phyloP scores from a whole-genome alignment of 2,797 vertebrate species.

The Alosa sapidissima region DNA sequence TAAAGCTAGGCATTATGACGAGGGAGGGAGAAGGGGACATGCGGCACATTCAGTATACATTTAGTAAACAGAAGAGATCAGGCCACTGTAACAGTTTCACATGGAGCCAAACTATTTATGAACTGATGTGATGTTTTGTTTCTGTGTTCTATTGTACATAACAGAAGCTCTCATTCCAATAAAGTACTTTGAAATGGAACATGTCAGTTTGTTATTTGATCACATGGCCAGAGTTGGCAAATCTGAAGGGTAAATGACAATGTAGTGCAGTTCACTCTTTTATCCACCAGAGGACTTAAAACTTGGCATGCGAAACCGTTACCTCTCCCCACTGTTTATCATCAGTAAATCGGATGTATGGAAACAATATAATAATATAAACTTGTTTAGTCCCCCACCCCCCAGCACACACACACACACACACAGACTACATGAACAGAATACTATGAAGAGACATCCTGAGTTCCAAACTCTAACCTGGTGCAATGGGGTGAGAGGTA shows the following conservation, averaged over 20 bases:
- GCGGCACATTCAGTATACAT: slow-evolving; percentile 37
- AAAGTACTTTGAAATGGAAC: slow-evolving; percentile 53
- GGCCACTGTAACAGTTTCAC: slow-evolving; percentile 38
- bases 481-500: neutral
- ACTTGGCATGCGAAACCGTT: neutral
- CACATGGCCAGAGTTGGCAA: neutral
- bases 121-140: slow-evolving; percentile 68
- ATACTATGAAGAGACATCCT: neutral
- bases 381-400: neutral
- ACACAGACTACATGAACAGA: neutral
- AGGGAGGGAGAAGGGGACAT: slow-evolving; percentile 27
- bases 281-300: neutral
- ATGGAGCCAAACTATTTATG: slow-evolving; percentile 71
- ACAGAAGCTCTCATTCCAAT: slow-evolving; percentile 72
- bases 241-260: neutral
- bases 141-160: slow-evolving; percentile 78
- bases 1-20: slow-evolving; percentile 21
- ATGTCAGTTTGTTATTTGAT: neutral
- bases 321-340: neutral
- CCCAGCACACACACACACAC: neutral
- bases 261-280: neutral
- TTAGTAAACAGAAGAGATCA: slow-evolving; percentile 21
- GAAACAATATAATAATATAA: no score
- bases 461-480: neutral
- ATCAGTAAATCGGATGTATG: neutral